These are phyloP conservation scores for Spatulosminthurus flaviceps DNA, from an alignment of 2,888 invertebrate species.

Conservation along the genomic window DNA sequence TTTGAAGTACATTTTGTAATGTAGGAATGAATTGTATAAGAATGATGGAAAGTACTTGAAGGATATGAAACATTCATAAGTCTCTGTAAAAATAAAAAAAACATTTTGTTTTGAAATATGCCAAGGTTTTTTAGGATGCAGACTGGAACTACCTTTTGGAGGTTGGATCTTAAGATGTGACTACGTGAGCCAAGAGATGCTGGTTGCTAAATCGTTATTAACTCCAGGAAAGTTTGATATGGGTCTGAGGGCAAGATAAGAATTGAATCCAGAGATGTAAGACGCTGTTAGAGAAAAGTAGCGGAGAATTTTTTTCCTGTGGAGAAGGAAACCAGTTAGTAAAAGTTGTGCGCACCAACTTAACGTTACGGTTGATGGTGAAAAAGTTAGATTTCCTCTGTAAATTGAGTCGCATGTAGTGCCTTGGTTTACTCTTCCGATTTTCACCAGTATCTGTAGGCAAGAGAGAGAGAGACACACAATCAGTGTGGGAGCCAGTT, in stretches of 20 bases:
- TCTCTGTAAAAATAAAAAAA: too few relatives aligned
- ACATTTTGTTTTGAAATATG: too few relatives aligned
- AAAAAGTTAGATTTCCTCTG: conserved; percentile 16
- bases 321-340: neutral
- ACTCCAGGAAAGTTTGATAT: neutral
- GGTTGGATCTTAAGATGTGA: too few relatives aligned
- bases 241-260: conserved; percentile 12
- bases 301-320: neutral
- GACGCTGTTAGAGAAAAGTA: neutral
- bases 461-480: neutral
- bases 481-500: conserved; percentile 14
- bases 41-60: too few relatives aligned
- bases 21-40: too few relatives aligned
- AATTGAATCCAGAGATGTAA: neutral
- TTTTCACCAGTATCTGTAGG: neutral
- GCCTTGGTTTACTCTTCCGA: neutral
- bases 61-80: too few relatives aligned
- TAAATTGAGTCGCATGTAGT: conserved; percentile 14
- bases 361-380: conserved; percentile 13
- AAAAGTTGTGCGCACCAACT: conserved; percentile 10
- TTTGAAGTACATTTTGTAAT: too few relatives aligned
- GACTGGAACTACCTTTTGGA: too few relatives aligned
- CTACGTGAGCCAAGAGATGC: neutral
- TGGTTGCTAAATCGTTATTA: conserved; percentile 6
- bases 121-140: too few relatives aligned